Base-by-base conservation (phyloP, 2,797 vertebrate genomes). In the Crypturellus tataupa region DNA sequence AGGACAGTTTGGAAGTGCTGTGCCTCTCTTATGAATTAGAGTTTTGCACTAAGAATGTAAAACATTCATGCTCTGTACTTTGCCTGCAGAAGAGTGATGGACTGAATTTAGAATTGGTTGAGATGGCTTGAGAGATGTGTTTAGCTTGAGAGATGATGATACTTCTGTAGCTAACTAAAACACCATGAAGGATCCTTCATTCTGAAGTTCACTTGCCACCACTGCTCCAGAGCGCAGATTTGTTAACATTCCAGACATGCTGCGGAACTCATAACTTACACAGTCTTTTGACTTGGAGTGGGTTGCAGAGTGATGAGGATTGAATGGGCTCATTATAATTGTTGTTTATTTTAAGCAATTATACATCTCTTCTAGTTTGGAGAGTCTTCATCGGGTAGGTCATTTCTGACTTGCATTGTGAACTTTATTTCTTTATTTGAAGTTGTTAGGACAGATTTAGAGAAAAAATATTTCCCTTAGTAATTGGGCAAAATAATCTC, bases 191-290 rank as follows among this genome's bases (percentile, higher is more conserved):
- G 19, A 84, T 89, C 14, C 44, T 90, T 86, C 46, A 40, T 64
- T 64, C 73, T 59, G 2, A 46, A 77, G 11, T 71, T 95, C 65
- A 55, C 40, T 95, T 94, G 33, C 70, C 73, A 80, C 82, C 21
- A 13, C 23, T 89, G 64, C 29, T 83, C 51, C 40, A 70, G 44
- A 73, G 37, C 37, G 8, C 51, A 51, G 58, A 92, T 94, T 73
- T 96, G 80, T 85, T 84, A 71, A 68, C 73, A 60, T 91, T 95
- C 77, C 82, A 68, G 33, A 9, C 60, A 29, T 77, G 75, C 59
- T 91, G 60, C 49, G 68, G 65, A 77, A 33, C 64, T 88, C 83
- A 87, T 64, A 75, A 86, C 84, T 90, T 90, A 35, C 55, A 19
- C 67, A 64, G 64, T 64, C 33, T 78, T 91, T 81, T 13, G 9